These are phyloP conservation scores for Andrena haemorrhoa DNA, from an alignment of 2,888 invertebrate genomes.

Conservation along the genomic window DNA sequence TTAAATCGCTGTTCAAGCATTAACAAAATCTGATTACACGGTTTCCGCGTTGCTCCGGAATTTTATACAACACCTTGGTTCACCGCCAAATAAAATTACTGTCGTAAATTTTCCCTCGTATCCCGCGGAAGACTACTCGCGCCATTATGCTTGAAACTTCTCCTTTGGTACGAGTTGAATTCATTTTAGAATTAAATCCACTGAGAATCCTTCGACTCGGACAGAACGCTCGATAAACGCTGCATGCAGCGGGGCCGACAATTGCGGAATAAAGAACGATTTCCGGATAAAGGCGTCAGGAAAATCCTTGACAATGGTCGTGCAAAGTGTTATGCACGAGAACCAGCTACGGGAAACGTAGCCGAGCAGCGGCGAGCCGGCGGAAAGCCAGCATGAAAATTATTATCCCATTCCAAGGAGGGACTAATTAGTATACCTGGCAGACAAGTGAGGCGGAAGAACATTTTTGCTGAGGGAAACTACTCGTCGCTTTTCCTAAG, in stretches of 20 bases:
- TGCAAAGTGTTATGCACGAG: conserved; percentile 25
- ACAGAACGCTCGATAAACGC: conserved; percentile 1
- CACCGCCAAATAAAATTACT: no score
- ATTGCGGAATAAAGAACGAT: conserved; percentile 37
- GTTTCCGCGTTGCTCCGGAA: no score
- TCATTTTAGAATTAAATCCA: background rate
- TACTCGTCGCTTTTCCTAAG: conserved; percentile 24
- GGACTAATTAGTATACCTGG: conserved; percentile 59
- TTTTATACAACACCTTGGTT: no score
- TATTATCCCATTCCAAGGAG: conserved; percentile 50
- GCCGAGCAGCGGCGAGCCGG: conserved; percentile 3
- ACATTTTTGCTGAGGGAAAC: conserved; percentile 53
- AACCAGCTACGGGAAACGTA: conserved; percentile 47
- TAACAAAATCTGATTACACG: background rate
- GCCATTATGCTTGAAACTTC: background rate
- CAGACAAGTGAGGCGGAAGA: conserved; percentile 43
- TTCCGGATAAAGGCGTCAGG: conserved; percentile 44
- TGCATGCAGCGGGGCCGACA: background rate
- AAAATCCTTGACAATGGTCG: conserved; percentile 57
- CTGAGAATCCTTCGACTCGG: conserved; percentile 2
- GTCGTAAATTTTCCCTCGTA: no score
- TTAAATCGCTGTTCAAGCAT: background rate
- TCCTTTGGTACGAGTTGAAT: background rate
- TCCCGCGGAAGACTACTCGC: no score
- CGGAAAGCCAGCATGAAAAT: conserved; percentile 56